Evolutionary conservation across 1,140 invertebrate genomes (phyloP).

Genomic region (Oreohelix idahoensis): DNA sequence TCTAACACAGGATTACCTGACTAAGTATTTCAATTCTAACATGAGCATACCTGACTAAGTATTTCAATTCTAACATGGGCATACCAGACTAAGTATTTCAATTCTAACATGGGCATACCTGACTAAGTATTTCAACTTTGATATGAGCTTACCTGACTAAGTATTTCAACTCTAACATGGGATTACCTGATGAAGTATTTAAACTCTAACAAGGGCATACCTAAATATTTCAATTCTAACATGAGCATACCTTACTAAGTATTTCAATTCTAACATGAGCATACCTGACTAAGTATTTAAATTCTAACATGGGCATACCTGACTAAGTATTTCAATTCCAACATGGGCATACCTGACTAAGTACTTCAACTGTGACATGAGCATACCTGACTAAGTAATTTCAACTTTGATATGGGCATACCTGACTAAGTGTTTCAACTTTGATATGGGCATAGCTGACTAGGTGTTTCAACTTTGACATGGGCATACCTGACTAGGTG

Average conservation of each 20-base stretch:
- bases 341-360: slow-evolving; percentile 69
- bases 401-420: slow-evolving; percentile 36
- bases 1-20: slow-evolving; percentile 60
- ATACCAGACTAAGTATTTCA: too few relatives aligned
- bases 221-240: too few relatives aligned
- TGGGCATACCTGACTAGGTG: slow-evolving; percentile 72
- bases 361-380: slow-evolving; percentile 73
- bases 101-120: slow-evolving; percentile 56
- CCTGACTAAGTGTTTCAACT: slow-evolving; percentile 76
- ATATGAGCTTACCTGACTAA: too few relatives aligned
- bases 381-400: too few relatives aligned
- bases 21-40: slow-evolving; percentile 76
- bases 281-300: too few relatives aligned
- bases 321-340: too few relatives aligned
- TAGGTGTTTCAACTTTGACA: not conserved
- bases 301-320: too few relatives aligned
- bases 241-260: slow-evolving; percentile 71
- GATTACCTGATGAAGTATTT: slow-evolving; percentile 75
- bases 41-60: too few relatives aligned
- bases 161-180: not conserved
- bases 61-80: too few relatives aligned
- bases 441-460: too few relatives aligned
- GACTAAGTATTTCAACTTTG: slow-evolving; percentile 75
- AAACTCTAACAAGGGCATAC: too few relatives aligned
- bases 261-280: slow-evolving; percentile 74